These are phyloP conservation scores for Sweltsa coloradensis DNA, from an alignment of 1,140 invertebrate genomes.

Conservation along the genomic window DNA sequence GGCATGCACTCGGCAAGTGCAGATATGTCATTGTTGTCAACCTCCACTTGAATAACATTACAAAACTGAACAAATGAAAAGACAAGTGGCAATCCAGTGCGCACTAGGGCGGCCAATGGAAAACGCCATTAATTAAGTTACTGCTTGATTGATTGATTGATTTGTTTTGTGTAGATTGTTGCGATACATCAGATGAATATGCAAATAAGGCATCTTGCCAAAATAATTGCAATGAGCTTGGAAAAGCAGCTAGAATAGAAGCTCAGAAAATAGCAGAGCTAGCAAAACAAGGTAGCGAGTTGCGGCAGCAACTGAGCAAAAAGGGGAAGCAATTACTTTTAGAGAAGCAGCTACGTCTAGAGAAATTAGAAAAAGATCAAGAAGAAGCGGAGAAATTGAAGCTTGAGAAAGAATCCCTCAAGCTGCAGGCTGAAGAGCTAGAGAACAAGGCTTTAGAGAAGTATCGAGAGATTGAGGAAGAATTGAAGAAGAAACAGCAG, in stretches of 20 bases:
- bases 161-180: conserved; percentile 74
- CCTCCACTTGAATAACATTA: too few species aligned
- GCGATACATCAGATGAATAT: conserved; percentile 92
- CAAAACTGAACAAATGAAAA: too few species aligned
- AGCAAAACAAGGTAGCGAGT: conserved; percentile 60
- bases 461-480: conserved; percentile 55
- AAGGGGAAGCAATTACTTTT: conserved; percentile 61
- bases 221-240: conserved; percentile 75
- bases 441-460: conserved; percentile 66
- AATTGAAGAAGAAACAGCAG: conserved; percentile 42
- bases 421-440: conserved; percentile 55
- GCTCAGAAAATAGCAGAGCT: conserved; percentile 58
- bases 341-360: conserved; percentile 43
- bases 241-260: conserved; percentile 61
- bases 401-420: conserved; percentile 57
- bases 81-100: too few species aligned
- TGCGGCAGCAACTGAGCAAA: conserved; percentile 60
- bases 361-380: conserved; percentile 56
- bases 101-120: too few species aligned
- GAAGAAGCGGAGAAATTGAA: conserved; percentile 56
- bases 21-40: too few species aligned
- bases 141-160: too few species aligned
- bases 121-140: too few species aligned
- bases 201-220: conserved; percentile 45
- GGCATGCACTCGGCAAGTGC: too few species aligned